Conservation (phyloP, 2,888 invertebrate species). For the Andrena trimmerana region DNA sequence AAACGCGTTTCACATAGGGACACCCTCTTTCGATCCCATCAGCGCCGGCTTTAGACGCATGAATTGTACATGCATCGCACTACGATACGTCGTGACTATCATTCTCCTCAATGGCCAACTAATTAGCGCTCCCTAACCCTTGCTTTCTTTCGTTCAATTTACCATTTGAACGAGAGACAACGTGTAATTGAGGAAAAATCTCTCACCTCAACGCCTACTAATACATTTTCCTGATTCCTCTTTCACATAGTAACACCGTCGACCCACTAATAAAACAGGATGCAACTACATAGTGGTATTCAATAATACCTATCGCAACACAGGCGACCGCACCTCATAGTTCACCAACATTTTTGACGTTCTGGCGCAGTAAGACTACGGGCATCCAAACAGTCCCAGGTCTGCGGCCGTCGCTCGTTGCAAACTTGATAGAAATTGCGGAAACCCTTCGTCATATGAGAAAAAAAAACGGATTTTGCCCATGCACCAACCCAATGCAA, state of each 20-base stretch:
- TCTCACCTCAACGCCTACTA: not conserved
- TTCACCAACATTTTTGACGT: too few relatives aligned
- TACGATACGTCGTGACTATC: conserved; percentile 55
- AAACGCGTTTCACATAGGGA: conserved; percentile 51
- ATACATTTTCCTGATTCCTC: conserved; percentile 17
- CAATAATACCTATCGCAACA: too few relatives aligned
- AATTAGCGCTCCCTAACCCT: conserved; percentile 32
- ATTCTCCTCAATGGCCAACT: conserved; percentile 45
- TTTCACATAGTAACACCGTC: too few relatives aligned
- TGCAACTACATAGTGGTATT: too few relatives aligned
- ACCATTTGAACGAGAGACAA: not conserved
- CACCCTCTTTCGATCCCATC: conserved; percentile 54
- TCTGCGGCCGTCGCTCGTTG: too few relatives aligned
- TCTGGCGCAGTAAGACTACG: too few relatives aligned
- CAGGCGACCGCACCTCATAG: too few relatives aligned
- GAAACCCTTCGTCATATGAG: too few relatives aligned
- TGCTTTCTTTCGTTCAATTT: conserved; percentile 22
- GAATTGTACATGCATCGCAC: conserved; percentile 59
- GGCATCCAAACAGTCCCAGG: too few relatives aligned
- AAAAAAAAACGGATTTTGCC: not conserved
- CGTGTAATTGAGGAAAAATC: not conserved
- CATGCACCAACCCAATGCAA: not conserved
- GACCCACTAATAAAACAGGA: too few relatives aligned
- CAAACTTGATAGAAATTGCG: too few relatives aligned
- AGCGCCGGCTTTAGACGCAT: conserved; percentile 55